Percentiles rank a stretch among this genome's conserved stretches.
phyloP scores from a whole-genome alignment of 2,888 invertebrate species.

The Oligia fasciuncula region DNA sequence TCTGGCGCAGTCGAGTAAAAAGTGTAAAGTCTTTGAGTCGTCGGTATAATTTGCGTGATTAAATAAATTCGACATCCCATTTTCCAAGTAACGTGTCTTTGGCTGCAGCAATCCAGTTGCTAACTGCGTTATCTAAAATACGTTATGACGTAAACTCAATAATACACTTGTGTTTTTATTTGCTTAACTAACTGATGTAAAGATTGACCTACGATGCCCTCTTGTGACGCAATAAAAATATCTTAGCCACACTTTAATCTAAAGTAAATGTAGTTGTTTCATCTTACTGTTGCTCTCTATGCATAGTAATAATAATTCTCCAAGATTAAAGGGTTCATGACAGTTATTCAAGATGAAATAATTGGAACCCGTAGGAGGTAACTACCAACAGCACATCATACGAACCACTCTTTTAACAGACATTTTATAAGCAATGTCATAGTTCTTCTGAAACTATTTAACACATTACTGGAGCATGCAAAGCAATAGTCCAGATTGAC shows the following conservation, averaged over 20 bases:
- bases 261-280: not conserved
- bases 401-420: not conserved
- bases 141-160: not conserved
- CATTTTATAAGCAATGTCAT: not conserved
- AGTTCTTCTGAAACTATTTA: not conserved
- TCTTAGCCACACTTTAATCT: not conserved
- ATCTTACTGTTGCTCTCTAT: not conserved
- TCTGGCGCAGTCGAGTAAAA: too few species aligned
- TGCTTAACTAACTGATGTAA: not conserved
- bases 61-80: not conserved
- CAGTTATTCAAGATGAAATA: too few species aligned
- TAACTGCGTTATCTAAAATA: slow-evolving; percentile 25
- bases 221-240: slow-evolving; percentile 28
- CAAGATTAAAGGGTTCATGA: too few species aligned
- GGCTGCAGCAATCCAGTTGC: not conserved
- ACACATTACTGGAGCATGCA: not conserved
- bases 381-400: not conserved
- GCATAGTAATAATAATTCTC: not conserved
- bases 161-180: slow-evolving; percentile 13
- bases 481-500: not conserved
- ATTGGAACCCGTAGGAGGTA: not conserved
- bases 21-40: not conserved
- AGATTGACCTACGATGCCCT: slow-evolving; percentile 23
- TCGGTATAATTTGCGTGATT: not conserved
- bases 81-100: not conserved